phyloP scores from a whole-genome alignment of 2,113 vertebrate species.

The Pogonocichla stellata region DNA sequence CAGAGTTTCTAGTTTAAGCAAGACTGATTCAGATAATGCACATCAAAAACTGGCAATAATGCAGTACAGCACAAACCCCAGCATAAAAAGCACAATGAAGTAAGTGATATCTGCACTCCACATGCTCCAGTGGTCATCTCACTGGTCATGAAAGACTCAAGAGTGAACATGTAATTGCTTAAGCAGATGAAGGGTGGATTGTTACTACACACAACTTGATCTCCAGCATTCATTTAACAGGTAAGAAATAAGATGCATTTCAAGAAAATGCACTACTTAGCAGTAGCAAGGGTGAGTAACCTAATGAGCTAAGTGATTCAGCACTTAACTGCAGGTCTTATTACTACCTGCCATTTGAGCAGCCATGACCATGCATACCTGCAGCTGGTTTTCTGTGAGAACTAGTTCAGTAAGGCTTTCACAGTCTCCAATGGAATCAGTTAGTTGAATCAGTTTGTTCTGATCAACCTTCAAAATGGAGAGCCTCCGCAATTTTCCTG shows the following conservation, averaged over 20 bases:
- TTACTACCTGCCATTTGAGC: neutral
- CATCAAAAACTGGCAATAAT: neutral
- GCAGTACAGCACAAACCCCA: neutral
- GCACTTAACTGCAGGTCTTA: neutral
- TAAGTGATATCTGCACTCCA: neutral
- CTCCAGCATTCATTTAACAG: neutral
- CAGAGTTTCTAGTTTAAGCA: neutral
- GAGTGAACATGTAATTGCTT: neutral
- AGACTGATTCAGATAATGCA: neutral
- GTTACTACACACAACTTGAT: neutral
- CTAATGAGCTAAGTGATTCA: neutral
- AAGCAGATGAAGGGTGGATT: neutral
- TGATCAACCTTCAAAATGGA: slow-evolving; percentile 96
- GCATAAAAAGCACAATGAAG: neutral
- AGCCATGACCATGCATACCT: slow-evolving; percentile 75
- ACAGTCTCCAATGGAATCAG: slow-evolving; percentile 92
- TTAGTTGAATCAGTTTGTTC: slow-evolving; percentile 88
- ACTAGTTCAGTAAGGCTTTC: slow-evolving; percentile 95
- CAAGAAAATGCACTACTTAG: neutral
- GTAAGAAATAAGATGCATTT: neutral
- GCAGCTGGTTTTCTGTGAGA: slow-evolving; percentile 93
- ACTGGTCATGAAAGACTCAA: slow-evolving; percentile 3
- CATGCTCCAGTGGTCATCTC: neutral
- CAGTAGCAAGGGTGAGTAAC: neutral
- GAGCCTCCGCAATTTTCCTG: slow-evolving; percentile 89